Evolutionary conservation across 2,888 invertebrate genomes (phyloP), one percentile per base, ranked within the genome.

Genomic region (Crioceris asparagi): DNA sequence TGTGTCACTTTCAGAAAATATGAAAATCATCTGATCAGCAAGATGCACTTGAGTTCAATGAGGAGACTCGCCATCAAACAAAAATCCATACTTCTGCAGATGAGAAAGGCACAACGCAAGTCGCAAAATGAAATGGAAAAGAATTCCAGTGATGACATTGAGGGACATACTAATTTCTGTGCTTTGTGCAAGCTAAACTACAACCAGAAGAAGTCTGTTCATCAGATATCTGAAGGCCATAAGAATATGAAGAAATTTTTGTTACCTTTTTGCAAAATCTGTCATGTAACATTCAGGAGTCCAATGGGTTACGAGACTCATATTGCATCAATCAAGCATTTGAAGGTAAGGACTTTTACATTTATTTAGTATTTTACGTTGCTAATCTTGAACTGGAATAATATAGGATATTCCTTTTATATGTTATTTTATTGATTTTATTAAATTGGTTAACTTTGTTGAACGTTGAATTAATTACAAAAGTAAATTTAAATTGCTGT

Each of bases 261-360:
- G 43, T 79, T 83, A 74, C 87, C 87, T 2, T 79, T 75, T 62
- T 87, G 87, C 55, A 78, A 79, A 52, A 72, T 79, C 32, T 88
- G 87, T 60, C 77, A 79, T 40, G 65, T 82, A 50, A 74, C 79
- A 25, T 86, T 85, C 66, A 79, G 83, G 51, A 83, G 84, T 46
- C 84, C 87, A 10, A 86, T 87, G 83, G 70, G 82, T 11, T 87
- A 81, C 60, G 86, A 88, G 58, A 81, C 79, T 44, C 88, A 88
- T 62, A 75, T 84, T 46, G 83, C 84, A 57, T 81, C 84, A 1
- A 65, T 86, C 47, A 83, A 83, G 40, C 87, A 87, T 54, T 75
- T 87, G 17, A 79, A 80, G 76, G 84, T 84, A 64, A 56, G 45
- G n/a, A n/a, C n/a, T n/a, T n/a, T n/a, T n/a, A n/a, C n/a, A n/a